Conservation (phyloP, 2,113 vertebrate genomes). For the Pholis gunnellus region DNA sequence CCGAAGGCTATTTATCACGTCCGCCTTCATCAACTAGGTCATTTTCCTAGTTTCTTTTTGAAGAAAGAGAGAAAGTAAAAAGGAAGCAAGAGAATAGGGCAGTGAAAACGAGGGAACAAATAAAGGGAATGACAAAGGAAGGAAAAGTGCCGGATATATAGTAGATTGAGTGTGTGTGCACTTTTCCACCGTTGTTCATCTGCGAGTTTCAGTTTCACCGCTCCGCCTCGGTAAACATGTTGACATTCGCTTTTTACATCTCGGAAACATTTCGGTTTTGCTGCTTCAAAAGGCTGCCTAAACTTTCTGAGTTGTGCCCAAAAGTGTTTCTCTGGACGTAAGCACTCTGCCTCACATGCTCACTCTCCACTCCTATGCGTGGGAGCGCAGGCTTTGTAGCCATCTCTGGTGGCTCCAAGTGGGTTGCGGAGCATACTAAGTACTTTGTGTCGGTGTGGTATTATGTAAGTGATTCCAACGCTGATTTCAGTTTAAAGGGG, state of each 20-base stretch:
- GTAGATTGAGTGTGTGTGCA: not conserved
- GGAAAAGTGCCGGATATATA: not conserved
- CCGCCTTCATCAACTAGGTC: slow-evolving; percentile 37
- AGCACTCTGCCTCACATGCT: slow-evolving; percentile 44
- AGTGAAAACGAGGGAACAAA: slow-evolving; percentile 5
- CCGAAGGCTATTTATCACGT: slow-evolving; percentile 53
- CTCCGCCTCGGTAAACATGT: slow-evolving; percentile 43
- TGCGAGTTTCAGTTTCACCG: not conserved
- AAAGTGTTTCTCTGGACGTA: slow-evolving; percentile 53
- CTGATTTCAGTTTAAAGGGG: slow-evolving; percentile 61
- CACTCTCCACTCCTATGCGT: slow-evolving; percentile 44
- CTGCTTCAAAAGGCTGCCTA: slow-evolving; percentile 9
- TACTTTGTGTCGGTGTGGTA: slow-evolving; percentile 66
- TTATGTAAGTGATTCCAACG: slow-evolving; percentile 66
- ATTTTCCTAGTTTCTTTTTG: slow-evolving; percentile 53
- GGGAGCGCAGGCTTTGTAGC: slow-evolving; percentile 54
- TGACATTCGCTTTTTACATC: slow-evolving; percentile 24
- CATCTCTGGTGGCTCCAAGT: slow-evolving; percentile 60
- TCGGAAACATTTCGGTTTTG: slow-evolving; percentile 18
- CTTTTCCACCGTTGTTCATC: not conserved
- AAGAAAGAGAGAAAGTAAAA: not conserved
- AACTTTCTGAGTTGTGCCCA: slow-evolving; percentile 45
- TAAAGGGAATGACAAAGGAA: slow-evolving; percentile 16
- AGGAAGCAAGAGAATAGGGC: not conserved
- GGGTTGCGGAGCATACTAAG: slow-evolving; percentile 61